Base-by-base conservation (phyloP, 30 jellyfish, hydroid and myxozoan species). In the Chrysaora quinquecirrha region DNA sequence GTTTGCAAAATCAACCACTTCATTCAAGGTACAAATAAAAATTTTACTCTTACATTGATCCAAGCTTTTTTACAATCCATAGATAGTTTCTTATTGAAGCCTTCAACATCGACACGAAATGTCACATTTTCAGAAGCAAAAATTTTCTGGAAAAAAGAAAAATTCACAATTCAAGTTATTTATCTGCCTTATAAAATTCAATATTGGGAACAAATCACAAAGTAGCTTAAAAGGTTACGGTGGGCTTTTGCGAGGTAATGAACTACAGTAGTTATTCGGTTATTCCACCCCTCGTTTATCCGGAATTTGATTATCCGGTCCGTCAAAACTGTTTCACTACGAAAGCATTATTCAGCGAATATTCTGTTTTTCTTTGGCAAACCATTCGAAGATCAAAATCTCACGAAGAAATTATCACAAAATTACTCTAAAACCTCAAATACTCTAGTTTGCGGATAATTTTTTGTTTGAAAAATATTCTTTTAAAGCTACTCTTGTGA, bases 91-190 rank as follows among this genome's bases (percentile, higher is more conserved):
- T 85, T 91, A 43, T 82, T 87, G 69, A 70, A 84, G 28, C 84
- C 95, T 34, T 85, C 96, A 6, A 91, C 94, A 31, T 90, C 90
- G 48, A 90, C 25, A 34, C 75, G 77, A 67, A 83, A 90, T 30
- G 93, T 77, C 28, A 24, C 65, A 38, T 35, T 46, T 12, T 49
- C 83, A 46, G 24, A 31, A 10, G 30, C 65, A 38, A 67, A 81
- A 64, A 64, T 21, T 30, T 49, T 18, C 84, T 74, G 29, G 6
- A 32, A 73, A 30, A 34, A n/a, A 47, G 68, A 67, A 64, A 60
- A 0, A n/a, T 10, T 34, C 14, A 34, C 7, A 46, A 22, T 35
- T 6, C 16, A 16, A 43, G 9, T 43, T 6, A 43, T 6, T 43
- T 9, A 43, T 43, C 16, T 43, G 58, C 9, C 9, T 43, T 16